Evolutionary conservation across 2,888 invertebrate genomes (phyloP).

Genomic region (Mesochorus sp.): DNA sequence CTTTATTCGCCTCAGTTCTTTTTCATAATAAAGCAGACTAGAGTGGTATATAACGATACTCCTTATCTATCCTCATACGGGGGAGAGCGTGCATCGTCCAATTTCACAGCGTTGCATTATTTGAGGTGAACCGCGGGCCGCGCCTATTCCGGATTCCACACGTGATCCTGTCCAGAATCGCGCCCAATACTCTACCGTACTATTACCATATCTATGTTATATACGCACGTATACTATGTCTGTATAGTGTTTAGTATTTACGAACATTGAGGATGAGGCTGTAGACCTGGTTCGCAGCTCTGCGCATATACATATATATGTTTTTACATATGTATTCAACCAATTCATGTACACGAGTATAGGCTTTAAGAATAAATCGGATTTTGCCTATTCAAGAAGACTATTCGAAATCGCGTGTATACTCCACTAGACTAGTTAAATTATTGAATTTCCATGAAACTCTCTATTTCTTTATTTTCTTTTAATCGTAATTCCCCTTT

Average conservation of each 20-base stretch:
- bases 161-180: conserved; percentile 43
- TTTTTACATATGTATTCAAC: background rate
- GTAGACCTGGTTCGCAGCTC: conserved; percentile 17
- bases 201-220: background rate
- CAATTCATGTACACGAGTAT: background rate
- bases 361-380: conserved; percentile 57
- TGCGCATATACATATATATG: conserved; percentile 9
- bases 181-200: background rate
- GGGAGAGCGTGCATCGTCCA: conserved; percentile 37
- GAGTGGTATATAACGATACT: conserved; percentile 23
- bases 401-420: conserved; percentile 26
- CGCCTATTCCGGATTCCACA: conserved; percentile 52
- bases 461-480: conserved; percentile 37
- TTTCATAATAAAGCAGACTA: background rate
- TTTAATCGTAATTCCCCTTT: conserved; percentile 4
- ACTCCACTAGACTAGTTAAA: conserved; percentile 37
- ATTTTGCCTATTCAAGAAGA: conserved; percentile 54
- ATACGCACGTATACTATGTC: background rate
- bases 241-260: background rate
- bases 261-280: conserved; percentile 17
- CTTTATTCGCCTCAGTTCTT: background rate
- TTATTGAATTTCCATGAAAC: conserved; percentile 57
- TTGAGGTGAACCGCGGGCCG: conserved; percentile 39
- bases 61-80: conserved; percentile 48
- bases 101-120: conserved; percentile 54